These are phyloP conservation scores for Anoplophora glabripennis DNA, from an alignment of 1,140 invertebrate species.

Conservation along the genomic window DNA sequence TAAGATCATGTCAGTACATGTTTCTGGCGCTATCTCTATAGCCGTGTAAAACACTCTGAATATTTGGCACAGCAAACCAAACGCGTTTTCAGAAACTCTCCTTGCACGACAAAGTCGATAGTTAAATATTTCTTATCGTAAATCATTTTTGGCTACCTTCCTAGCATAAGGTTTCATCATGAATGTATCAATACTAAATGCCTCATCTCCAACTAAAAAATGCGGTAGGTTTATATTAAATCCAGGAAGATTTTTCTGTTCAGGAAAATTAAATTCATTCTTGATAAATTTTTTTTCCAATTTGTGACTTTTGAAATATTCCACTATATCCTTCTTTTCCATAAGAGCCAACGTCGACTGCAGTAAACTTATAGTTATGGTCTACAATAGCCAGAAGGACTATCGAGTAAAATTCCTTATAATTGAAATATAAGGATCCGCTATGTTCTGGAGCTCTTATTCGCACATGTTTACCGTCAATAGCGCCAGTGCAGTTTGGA, in stretches of 20 bases:
- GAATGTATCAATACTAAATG: conserved; percentile 9
- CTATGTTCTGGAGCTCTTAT: conserved; percentile 42
- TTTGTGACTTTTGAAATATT: conserved; percentile 22
- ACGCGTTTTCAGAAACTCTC: conserved; percentile 21
- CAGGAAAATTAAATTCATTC: conserved; percentile 13
- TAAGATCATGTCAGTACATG: conserved; percentile 13
- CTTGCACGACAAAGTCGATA: conserved; percentile 21
- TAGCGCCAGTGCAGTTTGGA: conserved; percentile 42
- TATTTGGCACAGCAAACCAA: conserved; percentile 15
- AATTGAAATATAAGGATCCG: conserved; percentile 48
- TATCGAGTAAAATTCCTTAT: conserved; percentile 47
- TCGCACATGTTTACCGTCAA: conserved; percentile 51
- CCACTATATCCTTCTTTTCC: conserved; percentile 44
- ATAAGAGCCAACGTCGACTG: conserved; percentile 47
- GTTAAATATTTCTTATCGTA: conserved; percentile 22
- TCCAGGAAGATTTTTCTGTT: conserved; percentile 8
- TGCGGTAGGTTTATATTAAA: conserved; percentile 3
- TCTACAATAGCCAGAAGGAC: conserved; percentile 50
- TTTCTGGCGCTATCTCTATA: conserved; percentile 15
- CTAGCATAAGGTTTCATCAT: conserved; percentile 16
- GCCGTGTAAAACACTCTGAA: conserved; percentile 24
- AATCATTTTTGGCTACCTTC: conserved; percentile 12
- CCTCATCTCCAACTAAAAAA: conserved; percentile 16
- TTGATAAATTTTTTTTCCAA: conserved; percentile 5
- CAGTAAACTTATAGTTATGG: conserved; percentile 47